These are phyloP conservation scores for Gnatocerus cornutus DNA, from an alignment of 2,888 invertebrate species.

Conservation along the genomic window DNA sequence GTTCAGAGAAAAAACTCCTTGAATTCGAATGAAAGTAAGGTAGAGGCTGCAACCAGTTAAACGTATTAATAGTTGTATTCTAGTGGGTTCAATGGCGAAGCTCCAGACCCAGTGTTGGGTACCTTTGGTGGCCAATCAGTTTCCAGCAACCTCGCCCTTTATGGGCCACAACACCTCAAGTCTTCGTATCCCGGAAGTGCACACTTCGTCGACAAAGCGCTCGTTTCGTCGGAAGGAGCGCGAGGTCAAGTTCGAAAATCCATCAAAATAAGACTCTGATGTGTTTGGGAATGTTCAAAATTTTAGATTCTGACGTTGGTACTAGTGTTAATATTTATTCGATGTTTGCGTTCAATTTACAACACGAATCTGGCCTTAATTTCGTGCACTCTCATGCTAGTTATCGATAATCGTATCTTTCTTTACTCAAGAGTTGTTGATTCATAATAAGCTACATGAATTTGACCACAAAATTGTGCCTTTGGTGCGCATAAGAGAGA, in stretches of 20 bases:
- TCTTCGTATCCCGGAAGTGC: conserved; percentile 59
- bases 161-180: conserved; percentile 60
- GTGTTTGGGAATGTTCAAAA: conserved; percentile 10
- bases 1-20: conserved; percentile 70
- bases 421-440: conserved; percentile 12
- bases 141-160: conserved; percentile 81
- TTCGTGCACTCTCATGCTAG: conserved; percentile 41
- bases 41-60: background rate
- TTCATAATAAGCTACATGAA: conserved; percentile 32
- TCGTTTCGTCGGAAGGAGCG: conserved; percentile 57
- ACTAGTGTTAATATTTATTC: conserved; percentile 35
- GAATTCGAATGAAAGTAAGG: conserved; percentile 35
- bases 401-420: conserved; percentile 13
- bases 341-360: conserved; percentile 37
- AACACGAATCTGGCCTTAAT: conserved; percentile 42
- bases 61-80: conserved; percentile 52
- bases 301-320: conserved; percentile 27
- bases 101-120: conserved; percentile 77
- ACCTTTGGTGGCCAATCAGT: conserved; percentile 82
- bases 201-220: conserved; percentile 55
- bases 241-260: conserved; percentile 60
- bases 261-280: conserved; percentile 34
- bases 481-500: conserved; percentile 47
- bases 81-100: conserved; percentile 71
- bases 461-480: conserved; percentile 53